Percentiles rank a stretch among this genome's conserved stretches.
These are phyloP conservation scores for Silvanus unidentatus DNA, from an alignment of 2,888 invertebrate genomes.

Conservation along the genomic window DNA sequence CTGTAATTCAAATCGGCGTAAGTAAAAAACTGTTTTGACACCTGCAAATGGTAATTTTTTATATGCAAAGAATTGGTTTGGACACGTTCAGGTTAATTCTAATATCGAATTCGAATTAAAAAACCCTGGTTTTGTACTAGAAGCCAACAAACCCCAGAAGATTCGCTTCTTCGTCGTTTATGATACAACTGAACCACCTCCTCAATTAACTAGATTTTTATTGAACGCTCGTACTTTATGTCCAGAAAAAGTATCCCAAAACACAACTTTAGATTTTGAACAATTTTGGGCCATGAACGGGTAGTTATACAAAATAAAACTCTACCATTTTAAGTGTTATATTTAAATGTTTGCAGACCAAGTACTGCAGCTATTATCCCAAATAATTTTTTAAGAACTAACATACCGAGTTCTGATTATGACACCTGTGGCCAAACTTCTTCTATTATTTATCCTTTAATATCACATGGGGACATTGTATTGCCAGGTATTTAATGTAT, in stretches of 20 bases:
- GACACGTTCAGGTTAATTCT: slow-evolving; percentile 54
- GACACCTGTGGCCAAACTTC: too few relatives aligned
- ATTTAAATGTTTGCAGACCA: too few relatives aligned
- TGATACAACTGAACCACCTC: not conserved
- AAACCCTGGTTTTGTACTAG: not conserved
- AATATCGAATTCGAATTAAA: slow-evolving; percentile 37
- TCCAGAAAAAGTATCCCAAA: not conserved
- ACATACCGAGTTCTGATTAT: too few relatives aligned
- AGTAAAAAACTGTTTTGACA: slow-evolving; percentile 12
- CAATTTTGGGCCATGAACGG: too few relatives aligned
- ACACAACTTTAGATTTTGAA: too few relatives aligned
- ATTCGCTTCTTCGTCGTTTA: not conserved
- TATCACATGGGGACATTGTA: slow-evolving; percentile 55
- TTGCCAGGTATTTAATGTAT: slow-evolving; percentile 50
- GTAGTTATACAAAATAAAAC: too few relatives aligned
- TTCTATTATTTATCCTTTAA: too few relatives aligned
- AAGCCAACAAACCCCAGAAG: not conserved
- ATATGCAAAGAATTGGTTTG: slow-evolving; percentile 46
- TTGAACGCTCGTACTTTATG: not conserved
- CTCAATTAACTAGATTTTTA: not conserved
- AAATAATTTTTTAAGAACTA: too few relatives aligned
- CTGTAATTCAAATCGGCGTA: slow-evolving; percentile 29
- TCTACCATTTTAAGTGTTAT: too few relatives aligned
- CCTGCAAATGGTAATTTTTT: too few relatives aligned
- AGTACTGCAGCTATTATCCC: too few relatives aligned